phyloP scores from a whole-genome alignment of 1,140 invertebrate genomes.

The Bombus huntii region DNA sequence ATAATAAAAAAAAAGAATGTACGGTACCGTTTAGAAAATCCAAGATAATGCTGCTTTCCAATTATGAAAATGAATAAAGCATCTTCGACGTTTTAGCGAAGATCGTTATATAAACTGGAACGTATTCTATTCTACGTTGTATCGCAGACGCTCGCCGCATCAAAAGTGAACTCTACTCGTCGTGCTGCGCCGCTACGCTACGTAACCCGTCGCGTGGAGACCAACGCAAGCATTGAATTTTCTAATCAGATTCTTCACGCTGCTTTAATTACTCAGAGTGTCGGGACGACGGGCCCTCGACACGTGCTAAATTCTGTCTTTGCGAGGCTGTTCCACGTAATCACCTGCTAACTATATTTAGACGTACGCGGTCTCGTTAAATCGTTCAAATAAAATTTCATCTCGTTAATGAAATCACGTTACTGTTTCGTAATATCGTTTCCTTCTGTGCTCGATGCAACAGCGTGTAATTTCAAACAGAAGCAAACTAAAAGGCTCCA shows the following conservation, averaged over 20 bases:
- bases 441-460: neutral
- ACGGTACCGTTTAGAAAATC: too few relatives aligned
- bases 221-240: neutral
- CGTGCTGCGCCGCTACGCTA: neutral
- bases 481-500: too few relatives aligned
- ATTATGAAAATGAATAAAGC: too few relatives aligned
- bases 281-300: neutral
- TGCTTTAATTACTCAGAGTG: neutral
- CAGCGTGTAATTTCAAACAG: neutral
- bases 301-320: constrained; percentile 7
- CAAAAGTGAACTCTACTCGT: neutral
- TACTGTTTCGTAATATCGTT: neutral
- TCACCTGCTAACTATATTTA: neutral
- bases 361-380: neutral
- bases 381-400: neutral
- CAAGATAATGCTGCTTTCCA: too few relatives aligned
- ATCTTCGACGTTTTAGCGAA: too few relatives aligned
- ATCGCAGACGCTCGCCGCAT: neutral
- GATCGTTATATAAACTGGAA: too few relatives aligned
- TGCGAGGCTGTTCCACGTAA: neutral
- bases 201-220: neutral
- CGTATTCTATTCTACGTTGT: too few relatives aligned
- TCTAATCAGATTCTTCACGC: constrained; percentile 26
- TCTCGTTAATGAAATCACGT: neutral
- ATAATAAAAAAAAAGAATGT: too few relatives aligned